Percentiles rank a stretch among this genome's conserved stretches.
These are phyloP conservation scores for Abrostola tripartita DNA, from an alignment of 2,888 invertebrate genomes.

Conservation along the genomic window DNA sequence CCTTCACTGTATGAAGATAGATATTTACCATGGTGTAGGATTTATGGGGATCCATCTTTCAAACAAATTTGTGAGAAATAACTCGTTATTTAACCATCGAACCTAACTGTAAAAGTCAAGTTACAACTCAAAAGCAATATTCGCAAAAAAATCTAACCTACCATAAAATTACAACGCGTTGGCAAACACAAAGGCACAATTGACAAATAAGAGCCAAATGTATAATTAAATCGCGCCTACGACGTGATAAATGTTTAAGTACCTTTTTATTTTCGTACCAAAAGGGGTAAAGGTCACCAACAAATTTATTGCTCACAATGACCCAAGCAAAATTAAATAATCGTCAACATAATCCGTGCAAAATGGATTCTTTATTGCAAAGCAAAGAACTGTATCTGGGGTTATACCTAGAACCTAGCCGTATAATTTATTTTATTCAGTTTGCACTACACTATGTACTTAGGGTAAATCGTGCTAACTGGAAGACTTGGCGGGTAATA, in stretches of 20 bases:
- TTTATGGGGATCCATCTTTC: no score
- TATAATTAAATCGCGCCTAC: slow-evolving; percentile 2
- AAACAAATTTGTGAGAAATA: no score
- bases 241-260: slow-evolving; percentile 14
- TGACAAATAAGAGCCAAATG: slow-evolving; percentile 4
- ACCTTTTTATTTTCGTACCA: slow-evolving; percentile 18
- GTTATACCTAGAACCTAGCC: no score
- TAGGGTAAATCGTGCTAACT: slow-evolving; percentile 49
- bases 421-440: slow-evolving; percentile 36
- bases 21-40: no score
- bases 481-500: slow-evolving; percentile 42
- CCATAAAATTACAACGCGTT: no score
- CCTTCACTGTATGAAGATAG: no score
- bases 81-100: no score
- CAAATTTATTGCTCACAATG: slow-evolving; percentile 38
- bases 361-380: background rate
- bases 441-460: slow-evolving; percentile 32
- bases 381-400: no score
- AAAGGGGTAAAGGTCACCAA: slow-evolving; percentile 15
- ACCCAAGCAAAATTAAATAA: slow-evolving; percentile 32
- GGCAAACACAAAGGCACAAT: background rate
- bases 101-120: no score
- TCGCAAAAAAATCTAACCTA: no score
- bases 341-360: slow-evolving; percentile 17
- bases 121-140: no score